phyloP scores from a whole-genome alignment of 2,888 invertebrate genomes.

The Dolichopus griseipennis region DNA sequence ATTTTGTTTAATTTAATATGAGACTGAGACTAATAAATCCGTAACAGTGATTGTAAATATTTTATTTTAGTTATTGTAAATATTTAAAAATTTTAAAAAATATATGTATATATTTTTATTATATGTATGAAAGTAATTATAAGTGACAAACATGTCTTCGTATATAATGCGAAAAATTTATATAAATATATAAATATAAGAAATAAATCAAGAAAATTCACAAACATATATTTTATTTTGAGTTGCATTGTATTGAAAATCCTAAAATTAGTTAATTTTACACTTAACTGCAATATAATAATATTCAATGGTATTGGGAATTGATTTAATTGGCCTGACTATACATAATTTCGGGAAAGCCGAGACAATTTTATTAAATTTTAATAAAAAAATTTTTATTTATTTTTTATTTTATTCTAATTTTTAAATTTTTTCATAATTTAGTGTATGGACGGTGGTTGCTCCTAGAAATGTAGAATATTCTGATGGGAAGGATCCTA shows the following conservation, averaged over 20 bases:
- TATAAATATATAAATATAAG: no score
- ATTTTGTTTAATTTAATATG: not conserved
- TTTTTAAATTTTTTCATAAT: not conserved
- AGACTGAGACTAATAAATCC: not conserved
- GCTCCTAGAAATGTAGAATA: not conserved
- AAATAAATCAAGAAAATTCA: no score
- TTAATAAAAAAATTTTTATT: no score
- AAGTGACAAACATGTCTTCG: not conserved
- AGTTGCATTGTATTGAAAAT: no score
- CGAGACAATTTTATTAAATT: no score
- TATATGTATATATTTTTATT: not conserved
- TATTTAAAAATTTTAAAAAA: not conserved
- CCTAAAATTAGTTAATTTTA: no score
- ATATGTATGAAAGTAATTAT: not conserved
- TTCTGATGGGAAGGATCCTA: not conserved
- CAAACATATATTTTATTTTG: no score
- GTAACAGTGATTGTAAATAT: conserved; percentile 1
- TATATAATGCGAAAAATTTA: not conserved
- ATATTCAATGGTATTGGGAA: no score
- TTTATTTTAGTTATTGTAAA: not conserved
- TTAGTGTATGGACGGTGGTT: conserved; percentile 10
- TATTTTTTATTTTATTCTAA: not conserved
- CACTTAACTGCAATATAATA: no score
- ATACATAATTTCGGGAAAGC: no score
- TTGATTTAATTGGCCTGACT: no score